Evolutionary conservation across 2,888 invertebrate genomes (phyloP), one percentile per base, ranked within the genome.

Genomic region (Dolichomitus sp.): DNA sequence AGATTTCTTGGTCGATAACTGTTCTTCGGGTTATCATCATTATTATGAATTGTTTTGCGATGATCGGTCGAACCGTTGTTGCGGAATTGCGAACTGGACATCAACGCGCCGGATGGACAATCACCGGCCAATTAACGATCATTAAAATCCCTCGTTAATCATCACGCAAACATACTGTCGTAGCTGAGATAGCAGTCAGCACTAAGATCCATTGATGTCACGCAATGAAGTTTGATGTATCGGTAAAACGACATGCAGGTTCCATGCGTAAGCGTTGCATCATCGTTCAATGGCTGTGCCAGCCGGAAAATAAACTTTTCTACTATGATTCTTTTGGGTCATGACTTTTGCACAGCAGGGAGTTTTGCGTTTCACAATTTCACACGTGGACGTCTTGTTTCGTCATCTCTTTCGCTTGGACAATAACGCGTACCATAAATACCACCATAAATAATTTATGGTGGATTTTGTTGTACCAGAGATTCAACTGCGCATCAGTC

Each of bases 61-160:
- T 48, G 48, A 70, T 42, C 14, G 59, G 14, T 72, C 48, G 42
- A 5, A 37, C 30, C 2, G 57, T 45, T 54, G 40, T 14, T 54
- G 37, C 65, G 57, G 54, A 45, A 69, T 81, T 69, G 45, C 68
- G 57, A 63, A 63, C 27, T 2, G 19, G 74, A 75, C 81, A 50
- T 69, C 54, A 69, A 57, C 19, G 19, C 27, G 45, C 54, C 73
- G 78, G 69, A 78, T 59, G 78, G 65, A 82, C 78, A 82, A 82
- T 74, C 74, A 69, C 48, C 69, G 65, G 69, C 70, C 81, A 78
- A 82, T 82, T 78, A 78, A 74, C 69, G 78, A 65, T 48, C 81
- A 70, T 82, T 78, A 78, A 78, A 78, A 78, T 65, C 78, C 57
- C 74, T 78, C 78, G 69, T 78, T 75, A 78, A 82, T 82, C 81